Percentiles rank a stretch among this genome's conserved stretches.
Conservation (phyloP, 2,113 vertebrate genomes). For the Lampris incognitus region DNA sequence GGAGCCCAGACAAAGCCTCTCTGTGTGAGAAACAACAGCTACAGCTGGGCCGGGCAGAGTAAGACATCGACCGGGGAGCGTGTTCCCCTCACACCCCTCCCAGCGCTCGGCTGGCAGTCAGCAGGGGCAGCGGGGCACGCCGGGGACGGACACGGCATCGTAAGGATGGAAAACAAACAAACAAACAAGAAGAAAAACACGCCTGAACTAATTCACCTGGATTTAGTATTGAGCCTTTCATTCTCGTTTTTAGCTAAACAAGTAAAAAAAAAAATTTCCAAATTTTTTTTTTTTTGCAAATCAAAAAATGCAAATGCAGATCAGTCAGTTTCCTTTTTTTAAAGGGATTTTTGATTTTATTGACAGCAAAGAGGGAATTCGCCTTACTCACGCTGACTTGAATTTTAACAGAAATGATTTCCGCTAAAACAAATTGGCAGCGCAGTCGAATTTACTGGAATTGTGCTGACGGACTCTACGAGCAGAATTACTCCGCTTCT, state of each 20-base stretch:
- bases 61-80: conserved; percentile 73
- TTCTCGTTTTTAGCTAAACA: not conserved
- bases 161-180: not conserved
- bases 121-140: conserved; percentile 52
- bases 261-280: conserved; percentile 10
- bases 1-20: conserved; percentile 74
- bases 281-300: too few relatives aligned
- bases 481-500: not conserved
- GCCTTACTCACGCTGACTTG: too few relatives aligned
- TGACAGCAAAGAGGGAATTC: too few relatives aligned
- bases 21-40: conserved; percentile 71
- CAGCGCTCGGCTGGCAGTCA: conserved; percentile 62
- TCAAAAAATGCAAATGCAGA: conserved; percentile 4
- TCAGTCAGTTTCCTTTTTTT: too few relatives aligned
- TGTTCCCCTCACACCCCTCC: conserved; percentile 66
- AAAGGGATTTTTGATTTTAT: not conserved
- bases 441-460: not conserved
- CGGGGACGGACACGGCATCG: conserved; percentile 37
- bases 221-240: conserved; percentile 34
- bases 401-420: too few relatives aligned
- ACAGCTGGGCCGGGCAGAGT: conserved; percentile 67
- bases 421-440: not conserved
- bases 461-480: not conserved
- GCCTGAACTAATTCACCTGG: conserved; percentile 22
- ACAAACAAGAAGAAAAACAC: not conserved